Base-by-base conservation (phyloP, 2,797 vertebrate species). In the Graptemys geographica region DNA sequence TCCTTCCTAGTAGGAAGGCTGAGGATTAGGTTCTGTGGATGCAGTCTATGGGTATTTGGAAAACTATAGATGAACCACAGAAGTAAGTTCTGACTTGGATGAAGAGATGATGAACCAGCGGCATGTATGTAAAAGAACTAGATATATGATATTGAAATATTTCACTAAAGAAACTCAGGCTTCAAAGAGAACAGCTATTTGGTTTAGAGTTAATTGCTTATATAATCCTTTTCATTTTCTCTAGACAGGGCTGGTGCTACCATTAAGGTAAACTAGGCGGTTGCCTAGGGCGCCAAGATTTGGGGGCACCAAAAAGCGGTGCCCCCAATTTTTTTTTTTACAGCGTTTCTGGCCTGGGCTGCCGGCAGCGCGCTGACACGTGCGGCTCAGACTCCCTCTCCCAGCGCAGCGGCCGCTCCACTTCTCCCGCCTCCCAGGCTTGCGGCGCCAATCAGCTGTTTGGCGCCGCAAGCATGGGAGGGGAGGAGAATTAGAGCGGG, bases 161-260 rank as follows among this genome's bases (percentile, higher is more conserved):
- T 41, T 65, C 81, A 25, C 23, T 2, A 62, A 90, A 52, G 82
- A 62, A 91, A 92, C 78, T 56, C 49, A 79, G 86, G 6, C 92
- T 94, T 91, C 79, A 57, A 90, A 86, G 89, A 56, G 95, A 97
- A 84, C 65, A 91, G 91, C 78, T 31, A 62, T 57, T 65, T 82
- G 47, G 72, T 93, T 94, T 94, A 83, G 57, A 33, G 79, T 28
- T 84, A 79, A 79, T 23, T 88, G 90, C 59, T 93, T 93, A 86
- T 91, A 91, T 92, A 87, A 95, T 80, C 47, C 74, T 79, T 37
- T 56, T 74, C 4, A 1, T 81, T 94, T 83, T 80, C 72, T 93
- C 78, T 79, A 80, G 81, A 44, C 44, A 44, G 44, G 44, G 44
- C 44, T 6, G 8, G 44, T 44, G 44, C 44, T 44, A 44, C 7